Evolutionary conservation across 2,888 invertebrate genomes (phyloP).

Genomic region (Drosophila stalkeri): DNA sequence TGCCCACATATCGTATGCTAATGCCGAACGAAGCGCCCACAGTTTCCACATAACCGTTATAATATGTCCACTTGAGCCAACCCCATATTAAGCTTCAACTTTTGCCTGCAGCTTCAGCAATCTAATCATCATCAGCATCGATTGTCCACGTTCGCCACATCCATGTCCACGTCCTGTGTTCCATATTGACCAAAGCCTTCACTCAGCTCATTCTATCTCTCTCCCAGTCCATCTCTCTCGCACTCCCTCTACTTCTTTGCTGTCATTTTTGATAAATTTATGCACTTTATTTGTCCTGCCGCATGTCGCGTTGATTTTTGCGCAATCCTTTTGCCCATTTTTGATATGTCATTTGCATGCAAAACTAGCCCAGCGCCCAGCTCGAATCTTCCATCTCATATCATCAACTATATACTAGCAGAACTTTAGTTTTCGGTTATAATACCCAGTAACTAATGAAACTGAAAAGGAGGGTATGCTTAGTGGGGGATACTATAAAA

Average conservation of each 20-base stretch:
- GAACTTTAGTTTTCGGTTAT: conserved; percentile 13
- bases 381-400: conserved; percentile 3
- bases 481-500: not conserved
- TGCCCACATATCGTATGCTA: conserved; percentile 50
- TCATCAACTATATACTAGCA: conserved; percentile 7
- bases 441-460: not conserved
- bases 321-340: conserved; percentile 59
- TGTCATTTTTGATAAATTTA: conserved; percentile 64
- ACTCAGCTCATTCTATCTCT: conserved; percentile 22
- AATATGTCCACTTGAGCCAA: conserved; percentile 56
- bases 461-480: not conserved
- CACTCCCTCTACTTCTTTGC: conserved; percentile 1
- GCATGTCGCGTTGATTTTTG: conserved; percentile 77
- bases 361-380: conserved; percentile 54
- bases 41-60: conserved; percentile 47
- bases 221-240: not conserved
- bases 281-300: conserved; percentile 76
- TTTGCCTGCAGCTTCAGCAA: conserved; percentile 40
- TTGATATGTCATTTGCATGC: conserved; percentile 77
- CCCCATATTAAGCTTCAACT: conserved; percentile 21
- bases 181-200: conserved; percentile 61
- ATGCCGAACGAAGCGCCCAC: conserved; percentile 36
- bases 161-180: conserved; percentile 37
- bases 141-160: conserved; percentile 32
- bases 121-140: conserved; percentile 67